These are phyloP conservation scores for Saccopteryx bilineata DNA, from an alignment of 2,113 vertebrate species.

Conservation along the genomic window DNA sequence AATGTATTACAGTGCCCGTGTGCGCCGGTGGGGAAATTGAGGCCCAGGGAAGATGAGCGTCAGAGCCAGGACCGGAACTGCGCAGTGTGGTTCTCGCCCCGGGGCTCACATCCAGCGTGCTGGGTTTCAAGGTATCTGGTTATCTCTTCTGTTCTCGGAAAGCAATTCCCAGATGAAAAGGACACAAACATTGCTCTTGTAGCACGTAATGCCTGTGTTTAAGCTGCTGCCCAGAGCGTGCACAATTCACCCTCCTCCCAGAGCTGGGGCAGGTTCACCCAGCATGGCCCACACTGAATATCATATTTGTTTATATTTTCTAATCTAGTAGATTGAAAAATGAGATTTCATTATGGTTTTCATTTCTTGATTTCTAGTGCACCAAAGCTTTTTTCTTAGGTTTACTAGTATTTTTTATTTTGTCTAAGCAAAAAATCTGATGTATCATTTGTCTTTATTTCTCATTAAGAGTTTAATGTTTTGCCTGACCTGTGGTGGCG, in stretches of 20 bases:
- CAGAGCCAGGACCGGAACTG: not conserved
- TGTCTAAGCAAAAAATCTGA: not conserved
- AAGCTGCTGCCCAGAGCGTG: too few relatives aligned
- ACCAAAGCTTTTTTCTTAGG: not conserved
- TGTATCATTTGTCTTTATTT: not conserved
- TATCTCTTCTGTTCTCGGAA: not conserved
- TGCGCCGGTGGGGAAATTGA: not conserved
- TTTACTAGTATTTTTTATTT: not conserved
- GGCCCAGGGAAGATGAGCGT: not conserved
- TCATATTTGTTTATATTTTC: not conserved
- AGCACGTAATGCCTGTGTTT: fast-evolving
- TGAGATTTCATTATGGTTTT: not conserved
- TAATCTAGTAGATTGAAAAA: not conserved
- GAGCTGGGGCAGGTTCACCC: too few relatives aligned
- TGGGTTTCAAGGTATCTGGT: not conserved
- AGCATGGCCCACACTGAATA: not conserved
- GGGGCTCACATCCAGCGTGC: not conserved
- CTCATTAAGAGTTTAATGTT: not conserved
- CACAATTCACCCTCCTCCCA: too few relatives aligned
- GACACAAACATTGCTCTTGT: not conserved
- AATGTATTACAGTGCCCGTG: fast-evolving
- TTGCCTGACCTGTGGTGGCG: not conserved
- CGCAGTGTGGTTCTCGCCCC: not conserved
- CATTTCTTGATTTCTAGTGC: not conserved
- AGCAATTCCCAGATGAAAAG: not conserved